Conservation (phyloP, 2,888 invertebrate species). For the Caenorhabditis sinica region DNA sequence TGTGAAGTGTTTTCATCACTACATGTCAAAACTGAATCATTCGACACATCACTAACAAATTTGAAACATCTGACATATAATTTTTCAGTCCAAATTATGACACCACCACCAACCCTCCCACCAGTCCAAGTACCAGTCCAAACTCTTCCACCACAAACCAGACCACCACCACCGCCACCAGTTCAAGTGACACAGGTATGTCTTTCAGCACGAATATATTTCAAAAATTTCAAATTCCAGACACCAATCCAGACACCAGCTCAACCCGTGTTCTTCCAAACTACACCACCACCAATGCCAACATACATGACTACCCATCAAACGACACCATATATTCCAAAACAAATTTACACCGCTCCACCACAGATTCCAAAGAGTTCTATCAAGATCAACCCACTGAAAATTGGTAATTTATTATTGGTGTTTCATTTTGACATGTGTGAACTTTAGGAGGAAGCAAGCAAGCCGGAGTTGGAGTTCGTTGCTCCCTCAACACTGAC, state of each 20-base stretch:
- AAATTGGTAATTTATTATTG: slow-evolving; percentile 38
- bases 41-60: background rate
- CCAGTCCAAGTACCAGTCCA: slow-evolving; percentile 64
- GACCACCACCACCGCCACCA: slow-evolving; percentile 57
- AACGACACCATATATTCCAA: slow-evolving; percentile 66
- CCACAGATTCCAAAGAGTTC: slow-evolving; percentile 60
- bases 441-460: slow-evolving; percentile 73
- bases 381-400: slow-evolving; percentile 62
- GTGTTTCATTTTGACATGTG: background rate
- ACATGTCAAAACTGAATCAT: background rate
- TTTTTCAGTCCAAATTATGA: slow-evolving; percentile 54
- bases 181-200: slow-evolving; percentile 35
- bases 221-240: background rate
- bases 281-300: slow-evolving; percentile 49
- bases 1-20: background rate
- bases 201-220: background rate
- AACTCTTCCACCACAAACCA: slow-evolving; percentile 55
- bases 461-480: slow-evolving; percentile 81
- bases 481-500: slow-evolving; percentile 82
- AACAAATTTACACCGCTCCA: slow-evolving; percentile 55
- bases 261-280: slow-evolving; percentile 50
- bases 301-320: slow-evolving; percentile 62
- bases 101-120: slow-evolving; percentile 59
- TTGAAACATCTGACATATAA: background rate
- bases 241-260: slow-evolving; percentile 45